phyloP scores from a whole-genome alignment of 2,797 vertebrate genomes.

The Sebastes aleutianus region DNA sequence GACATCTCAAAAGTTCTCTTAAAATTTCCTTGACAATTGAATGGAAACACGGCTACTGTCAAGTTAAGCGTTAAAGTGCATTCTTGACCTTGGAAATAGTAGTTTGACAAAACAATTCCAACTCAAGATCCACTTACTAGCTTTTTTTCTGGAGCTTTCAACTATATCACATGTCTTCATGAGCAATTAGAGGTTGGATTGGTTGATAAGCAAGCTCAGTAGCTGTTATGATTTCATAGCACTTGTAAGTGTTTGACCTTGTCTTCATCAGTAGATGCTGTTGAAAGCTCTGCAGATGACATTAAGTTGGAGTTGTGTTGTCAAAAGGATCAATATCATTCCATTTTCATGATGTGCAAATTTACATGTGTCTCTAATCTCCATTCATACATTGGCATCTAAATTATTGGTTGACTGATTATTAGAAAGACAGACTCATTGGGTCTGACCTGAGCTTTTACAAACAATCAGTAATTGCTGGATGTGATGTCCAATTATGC shows the following conservation, averaged over 20 bases:
- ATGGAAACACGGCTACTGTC: neutral
- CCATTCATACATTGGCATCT: neutral
- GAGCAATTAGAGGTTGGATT: neutral
- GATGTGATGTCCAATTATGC: conserved; percentile 46
- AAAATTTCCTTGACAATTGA: neutral
- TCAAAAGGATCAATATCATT: neutral
- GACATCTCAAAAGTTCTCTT: neutral
- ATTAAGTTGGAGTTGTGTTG: neutral
- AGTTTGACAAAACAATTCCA: neutral
- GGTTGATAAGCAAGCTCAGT: neutral
- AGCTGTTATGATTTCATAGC: neutral
- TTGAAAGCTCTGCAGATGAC: neutral
- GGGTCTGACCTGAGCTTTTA: conserved; percentile 38
- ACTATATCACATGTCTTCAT: neutral
- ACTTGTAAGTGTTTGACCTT: neutral
- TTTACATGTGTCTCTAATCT: conserved; percentile 1
- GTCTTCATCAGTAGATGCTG: neutral
- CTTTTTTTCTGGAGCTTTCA: neutral
- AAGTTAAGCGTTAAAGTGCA: neutral
- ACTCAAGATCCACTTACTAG: neutral
- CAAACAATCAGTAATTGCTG: conserved; percentile 49
- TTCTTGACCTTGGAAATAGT: neutral
- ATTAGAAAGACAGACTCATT: conserved; percentile 14
- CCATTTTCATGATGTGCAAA: neutral
- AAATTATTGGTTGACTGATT: conserved; percentile 12